Base-by-base conservation (phyloP, 37 sponge, comb jelly and placozoan genomes). In the Halisarca cf. caerulea region DNA sequence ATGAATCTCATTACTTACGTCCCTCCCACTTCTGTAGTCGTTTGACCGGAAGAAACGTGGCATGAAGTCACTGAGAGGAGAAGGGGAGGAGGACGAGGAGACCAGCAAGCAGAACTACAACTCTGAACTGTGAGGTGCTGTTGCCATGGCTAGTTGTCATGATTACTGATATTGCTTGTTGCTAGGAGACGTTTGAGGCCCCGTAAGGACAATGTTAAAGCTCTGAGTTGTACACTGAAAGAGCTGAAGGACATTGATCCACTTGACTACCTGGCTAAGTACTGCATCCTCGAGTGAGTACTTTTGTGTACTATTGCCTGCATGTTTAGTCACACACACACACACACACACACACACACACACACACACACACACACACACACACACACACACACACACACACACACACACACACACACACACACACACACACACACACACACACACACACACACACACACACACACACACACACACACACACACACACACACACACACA, bases 251-350 rank as follows among this genome's bases (percentile, higher is more conserved):
- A 86, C 0, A 95, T 95, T 38, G 95, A 95, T 40, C 95, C 95
- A 18, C 87, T 95, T 30, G 95, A 95, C 71, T 95, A 95, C 86
- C 88, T 95, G 1, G 95, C 95, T 6, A 91, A 91, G 79, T 94
- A 94, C 88, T 95, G 95, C 75, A 95, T 95, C 38, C 85, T 95
- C 35, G 89, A 91, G 86, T 94, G 84, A 87, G 85, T 21, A 41
- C 77, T 2, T 62, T 4, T 62, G 64, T 62, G 25, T 30, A 23
- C n/a, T 6, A 20, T 6, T 62, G 64, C 11, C 18, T 30, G 64
- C 15, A 23, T 62, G 64, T 62, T 6, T 47, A 40, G 8, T 40
- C 78, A 77, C 78, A 77, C 78, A 77, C 78, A 77, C 78, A 77
- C 78, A 77, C 78, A 77, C 78, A 77, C 78, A 77, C 80, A 57